Base-by-base conservation (phyloP, 2,113 vertebrate genomes). In the Hyperoodon ampullatus region DNA sequence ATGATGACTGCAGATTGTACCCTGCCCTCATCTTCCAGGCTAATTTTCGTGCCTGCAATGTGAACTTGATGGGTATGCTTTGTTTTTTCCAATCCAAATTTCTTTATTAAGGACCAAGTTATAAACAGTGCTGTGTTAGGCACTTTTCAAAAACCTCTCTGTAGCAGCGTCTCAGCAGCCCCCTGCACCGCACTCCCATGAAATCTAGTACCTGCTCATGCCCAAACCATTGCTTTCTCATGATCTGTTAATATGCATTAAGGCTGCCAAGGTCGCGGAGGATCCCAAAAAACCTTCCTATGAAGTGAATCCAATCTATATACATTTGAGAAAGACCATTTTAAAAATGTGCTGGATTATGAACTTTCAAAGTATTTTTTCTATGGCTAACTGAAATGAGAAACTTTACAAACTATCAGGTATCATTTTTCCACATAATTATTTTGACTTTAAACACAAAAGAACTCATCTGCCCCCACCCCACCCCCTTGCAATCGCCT, bases 371-470 rank as follows among this genome's bases (percentile, higher is more conserved):
- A 28, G 15, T 75, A 55, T 21, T 81, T 80, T 44, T 70, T 33
- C 55, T 53, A 35, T 6, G 15, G 50, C 19, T n/a, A 94, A 87
- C 60, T 39, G 19, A 95, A 92, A 87, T 47, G 10, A 84, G 35
- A 95, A 90, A 93, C 33, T 65, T 93, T 30, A n/a, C 13, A 87
- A 93, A 86, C 24, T 82, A 83, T 21, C 15, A 23, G 16, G 21
- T 50, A 72, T 66, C 33, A 24, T 84, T 97, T 75, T 82, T 97
- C 42, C 75, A 92, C 95, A 95, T 53, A 75, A 42, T 63, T 74
- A 89, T 65, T 83, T 70, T 95, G 47, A 94, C 92, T 94, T 94
- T 89, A 68, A 89, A 94, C 60, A 70, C 30, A 18, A 96, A 93
- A 90, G 60, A 83, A 82, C 5, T 61, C n/a, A 30, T 61, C 96